phyloP scores from a whole-genome alignment of 2,797 vertebrate genomes.

The Neomorphus geoffroyi region DNA sequence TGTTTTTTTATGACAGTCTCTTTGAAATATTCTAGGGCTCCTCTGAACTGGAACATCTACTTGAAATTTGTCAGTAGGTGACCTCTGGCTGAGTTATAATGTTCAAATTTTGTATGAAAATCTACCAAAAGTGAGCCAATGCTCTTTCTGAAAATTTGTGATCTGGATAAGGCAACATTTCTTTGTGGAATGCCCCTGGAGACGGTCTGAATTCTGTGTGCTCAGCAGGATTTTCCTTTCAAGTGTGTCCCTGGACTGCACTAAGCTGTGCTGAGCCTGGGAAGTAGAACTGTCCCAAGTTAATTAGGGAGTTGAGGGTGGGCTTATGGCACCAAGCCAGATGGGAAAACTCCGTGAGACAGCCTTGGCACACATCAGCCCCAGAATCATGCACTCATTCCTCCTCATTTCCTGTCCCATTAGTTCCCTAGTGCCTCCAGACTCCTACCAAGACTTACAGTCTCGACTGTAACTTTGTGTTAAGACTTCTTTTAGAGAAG shows the following conservation, averaged over 20 bases:
- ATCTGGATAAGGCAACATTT: background rate
- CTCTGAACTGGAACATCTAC: background rate
- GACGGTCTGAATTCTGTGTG: background rate
- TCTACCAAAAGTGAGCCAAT: background rate
- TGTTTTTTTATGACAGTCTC: background rate
- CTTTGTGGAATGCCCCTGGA: background rate
- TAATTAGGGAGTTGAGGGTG: background rate
- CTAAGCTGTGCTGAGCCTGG: background rate
- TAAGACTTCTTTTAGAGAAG: conserved; percentile 65
- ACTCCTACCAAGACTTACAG: accelerated
- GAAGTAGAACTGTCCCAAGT: background rate
- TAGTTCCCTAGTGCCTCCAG: background rate
- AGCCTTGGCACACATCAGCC: background rate
- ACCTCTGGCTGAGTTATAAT: background rate
- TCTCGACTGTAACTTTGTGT: conserved; percentile 29
- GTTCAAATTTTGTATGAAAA: conserved; percentile 7
- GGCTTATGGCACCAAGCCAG: background rate
- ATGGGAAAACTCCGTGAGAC: background rate
- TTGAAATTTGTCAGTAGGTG: background rate
- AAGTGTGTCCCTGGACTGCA: background rate
- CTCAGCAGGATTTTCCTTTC: background rate
- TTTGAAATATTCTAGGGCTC: background rate
- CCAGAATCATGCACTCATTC: background rate
- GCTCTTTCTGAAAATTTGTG: background rate
- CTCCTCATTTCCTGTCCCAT: background rate